These are phyloP conservation scores for Bufo bufo DNA, from an alignment of 2,113 vertebrate species.

Conservation along the genomic window DNA sequence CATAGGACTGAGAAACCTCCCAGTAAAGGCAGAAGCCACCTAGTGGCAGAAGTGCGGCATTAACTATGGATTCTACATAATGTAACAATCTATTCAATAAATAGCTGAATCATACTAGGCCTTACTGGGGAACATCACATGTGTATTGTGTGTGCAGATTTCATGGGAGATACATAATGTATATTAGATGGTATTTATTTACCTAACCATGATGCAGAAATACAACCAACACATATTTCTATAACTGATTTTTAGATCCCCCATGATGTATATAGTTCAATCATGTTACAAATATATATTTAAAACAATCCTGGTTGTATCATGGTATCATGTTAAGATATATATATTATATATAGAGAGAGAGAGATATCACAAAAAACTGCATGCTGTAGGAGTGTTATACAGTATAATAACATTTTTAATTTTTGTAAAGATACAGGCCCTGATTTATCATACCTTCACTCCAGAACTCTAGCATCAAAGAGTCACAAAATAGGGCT, in stretches of 20 bases:
- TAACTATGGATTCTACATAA: background rate
- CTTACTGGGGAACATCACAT: background rate
- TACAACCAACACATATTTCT: background rate
- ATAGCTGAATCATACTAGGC: background rate
- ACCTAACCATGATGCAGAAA: background rate
- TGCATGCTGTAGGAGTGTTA: no score
- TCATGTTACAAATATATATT: background rate
- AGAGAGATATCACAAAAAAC: no score
- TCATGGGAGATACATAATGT: background rate
- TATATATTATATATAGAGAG: no score
- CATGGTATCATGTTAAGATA: no score
- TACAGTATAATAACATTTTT: no score
- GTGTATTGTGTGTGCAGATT: background rate
- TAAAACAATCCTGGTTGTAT: no score
- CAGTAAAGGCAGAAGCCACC: constrained; percentile 13
- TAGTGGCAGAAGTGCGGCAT: constrained; percentile 10
- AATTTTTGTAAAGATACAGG: no score
- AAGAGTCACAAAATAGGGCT: no score
- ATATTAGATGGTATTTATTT: background rate
- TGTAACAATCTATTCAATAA: constrained; percentile 11
- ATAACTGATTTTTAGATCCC: background rate
- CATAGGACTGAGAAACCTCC: background rate
- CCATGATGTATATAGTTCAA: background rate
- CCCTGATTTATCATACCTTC: no score
- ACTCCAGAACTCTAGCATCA: no score